phyloP scores from a whole-genome alignment of 53 echinoderm and acorn worm species.

The Crossaster papposus region DNA sequence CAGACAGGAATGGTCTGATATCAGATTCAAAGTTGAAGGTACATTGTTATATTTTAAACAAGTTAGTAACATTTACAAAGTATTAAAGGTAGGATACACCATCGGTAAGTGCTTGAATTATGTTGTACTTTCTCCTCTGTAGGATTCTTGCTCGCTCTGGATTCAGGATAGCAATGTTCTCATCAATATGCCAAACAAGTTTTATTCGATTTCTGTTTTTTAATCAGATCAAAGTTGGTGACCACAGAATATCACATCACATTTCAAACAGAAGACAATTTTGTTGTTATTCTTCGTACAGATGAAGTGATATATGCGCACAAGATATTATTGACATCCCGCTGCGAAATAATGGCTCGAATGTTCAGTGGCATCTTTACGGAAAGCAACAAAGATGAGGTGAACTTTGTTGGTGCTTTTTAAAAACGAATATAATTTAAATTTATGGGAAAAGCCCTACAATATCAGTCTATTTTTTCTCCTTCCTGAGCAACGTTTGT shows the following conservation, averaged over 20 bases:
- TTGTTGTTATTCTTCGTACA: background rate
- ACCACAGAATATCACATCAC: no score
- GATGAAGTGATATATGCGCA: conserved; percentile 69
- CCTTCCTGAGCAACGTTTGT: no score
- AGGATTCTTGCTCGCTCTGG: no score
- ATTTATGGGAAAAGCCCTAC: background rate
- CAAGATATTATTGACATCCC: conserved; percentile 66
- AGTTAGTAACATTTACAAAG: no score
- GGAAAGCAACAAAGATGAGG: conserved; percentile 68
- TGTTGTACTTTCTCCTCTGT: no score
- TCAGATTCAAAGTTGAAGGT: conserved; percentile 85
- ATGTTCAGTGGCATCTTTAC: conserved; percentile 86
- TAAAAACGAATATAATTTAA: background rate
- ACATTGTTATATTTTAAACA: background rate
- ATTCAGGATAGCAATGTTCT: no score
- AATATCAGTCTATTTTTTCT: background rate
- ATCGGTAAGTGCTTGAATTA: no score
- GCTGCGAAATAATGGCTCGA: conserved; percentile 81
- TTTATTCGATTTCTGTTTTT: no score
- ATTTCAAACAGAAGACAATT: background rate
- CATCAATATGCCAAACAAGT: no score
- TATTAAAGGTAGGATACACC: no score
- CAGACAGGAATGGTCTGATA: conserved; percentile 70
- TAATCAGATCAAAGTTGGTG: no score
- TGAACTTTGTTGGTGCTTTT: background rate